Percentiles rank a stretch among this genome's conserved stretches.
Evolutionary conservation across 1,140 invertebrate species (phyloP).

Genomic region (Caenorhabditis latens): DNA sequence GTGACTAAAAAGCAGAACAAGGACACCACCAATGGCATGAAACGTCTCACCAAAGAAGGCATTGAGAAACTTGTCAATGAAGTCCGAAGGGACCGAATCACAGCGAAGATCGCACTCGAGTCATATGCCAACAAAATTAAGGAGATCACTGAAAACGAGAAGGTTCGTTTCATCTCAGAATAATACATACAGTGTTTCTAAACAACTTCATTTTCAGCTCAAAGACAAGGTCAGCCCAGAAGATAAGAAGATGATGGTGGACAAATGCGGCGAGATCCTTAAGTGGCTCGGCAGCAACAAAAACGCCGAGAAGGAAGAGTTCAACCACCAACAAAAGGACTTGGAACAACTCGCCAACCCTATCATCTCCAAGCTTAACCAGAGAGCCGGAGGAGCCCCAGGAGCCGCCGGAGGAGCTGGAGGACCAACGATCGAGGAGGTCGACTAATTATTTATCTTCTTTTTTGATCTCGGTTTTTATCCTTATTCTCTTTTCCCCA

Average conservation of each 20-base stretch:
- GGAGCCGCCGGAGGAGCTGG: constrained; percentile 65
- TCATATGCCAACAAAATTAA: constrained; percentile 94
- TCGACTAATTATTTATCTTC: constrained; percentile 83
- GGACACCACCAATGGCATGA: constrained; percentile 87
- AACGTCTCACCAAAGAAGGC: constrained; percentile 93
- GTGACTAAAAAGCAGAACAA: constrained; percentile 89
- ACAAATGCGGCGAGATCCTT: constrained; percentile 93
- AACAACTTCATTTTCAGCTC: constrained; percentile 67
- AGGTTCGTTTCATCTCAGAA: constrained; percentile 62
- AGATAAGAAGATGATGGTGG: constrained; percentile 87
- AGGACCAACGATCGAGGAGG: constrained; percentile 93
- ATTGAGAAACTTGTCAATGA: constrained; percentile 98
- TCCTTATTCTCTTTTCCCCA: not conserved
- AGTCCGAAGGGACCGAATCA: constrained; percentile 86
- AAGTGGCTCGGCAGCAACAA: constrained; percentile 94
- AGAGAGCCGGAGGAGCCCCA: constrained; percentile 76
- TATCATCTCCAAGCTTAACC: constrained; percentile 81
- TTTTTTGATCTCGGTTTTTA: constrained; percentile 53
- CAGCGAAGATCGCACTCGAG: constrained; percentile 91
- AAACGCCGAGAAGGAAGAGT: constrained; percentile 91
- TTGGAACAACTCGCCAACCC: constrained; percentile 87
- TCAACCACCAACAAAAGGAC: constrained; percentile 90
- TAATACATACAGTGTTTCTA: not conserved
- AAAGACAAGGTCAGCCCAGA: constrained; percentile 83
- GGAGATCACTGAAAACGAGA: constrained; percentile 86